These are phyloP conservation scores for Lacerta bilineata DNA, from an alignment of 2,797 vertebrate genomes.

Conservation along the genomic window DNA sequence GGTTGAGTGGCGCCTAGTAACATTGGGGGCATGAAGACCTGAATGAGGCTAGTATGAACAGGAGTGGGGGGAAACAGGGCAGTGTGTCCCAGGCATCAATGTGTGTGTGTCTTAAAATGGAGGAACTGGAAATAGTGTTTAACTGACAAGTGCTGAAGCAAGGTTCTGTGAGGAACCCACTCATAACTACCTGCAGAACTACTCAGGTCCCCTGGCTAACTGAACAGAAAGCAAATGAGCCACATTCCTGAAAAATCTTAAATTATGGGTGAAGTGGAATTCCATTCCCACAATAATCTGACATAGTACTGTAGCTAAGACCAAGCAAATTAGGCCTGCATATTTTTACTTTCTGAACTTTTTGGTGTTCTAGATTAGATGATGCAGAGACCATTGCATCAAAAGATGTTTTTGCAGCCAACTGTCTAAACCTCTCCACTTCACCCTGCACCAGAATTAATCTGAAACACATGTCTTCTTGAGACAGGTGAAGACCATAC, in stretches of 20 bases:
- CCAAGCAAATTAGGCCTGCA: neutral
- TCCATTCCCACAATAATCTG: neutral
- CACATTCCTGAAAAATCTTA: neutral
- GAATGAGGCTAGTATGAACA: neutral
- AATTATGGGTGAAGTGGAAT: neutral
- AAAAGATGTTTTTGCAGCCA: neutral
- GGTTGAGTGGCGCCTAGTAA: too few species aligned
- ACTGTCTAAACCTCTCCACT: neutral
- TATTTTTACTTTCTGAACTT: neutral
- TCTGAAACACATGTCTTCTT: neutral
- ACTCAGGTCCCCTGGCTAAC: neutral
- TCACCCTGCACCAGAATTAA: neutral
- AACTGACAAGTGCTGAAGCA: neutral
- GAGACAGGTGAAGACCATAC: neutral
- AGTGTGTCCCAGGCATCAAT: neutral
- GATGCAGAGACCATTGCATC: neutral
- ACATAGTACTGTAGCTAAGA: neutral
- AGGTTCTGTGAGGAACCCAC: neutral
- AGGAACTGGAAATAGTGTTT: neutral
- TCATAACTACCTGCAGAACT: neutral
- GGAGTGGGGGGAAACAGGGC: neutral
- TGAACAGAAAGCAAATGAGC: neutral
- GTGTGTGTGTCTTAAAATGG: neutral
- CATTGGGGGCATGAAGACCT: too few species aligned
- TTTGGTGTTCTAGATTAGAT: too few species aligned